Conservation (phyloP, 2,888 invertebrate genomes). For the Nemurella pictetii region DNA sequence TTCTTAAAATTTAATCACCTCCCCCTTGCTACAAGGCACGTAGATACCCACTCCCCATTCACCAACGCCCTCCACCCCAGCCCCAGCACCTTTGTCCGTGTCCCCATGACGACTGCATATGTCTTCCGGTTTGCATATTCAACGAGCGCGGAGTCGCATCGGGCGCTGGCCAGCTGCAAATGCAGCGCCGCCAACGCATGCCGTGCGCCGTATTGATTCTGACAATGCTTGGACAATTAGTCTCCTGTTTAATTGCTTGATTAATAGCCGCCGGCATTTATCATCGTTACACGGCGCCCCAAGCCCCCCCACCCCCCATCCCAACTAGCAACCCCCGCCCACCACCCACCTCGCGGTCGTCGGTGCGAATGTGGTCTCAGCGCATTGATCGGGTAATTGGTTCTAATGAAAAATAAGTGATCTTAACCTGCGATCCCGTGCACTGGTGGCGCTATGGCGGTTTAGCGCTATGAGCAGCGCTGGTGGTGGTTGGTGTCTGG, state of each 20-base stretch:
- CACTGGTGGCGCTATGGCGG: background rate
- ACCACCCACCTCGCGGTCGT: background rate
- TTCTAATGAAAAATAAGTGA: conserved; percentile 23
- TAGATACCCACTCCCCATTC: no score
- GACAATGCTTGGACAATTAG: conserved; percentile 23
- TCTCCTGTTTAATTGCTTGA: conserved; percentile 24
- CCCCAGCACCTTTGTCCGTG: background rate
- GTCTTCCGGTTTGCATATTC: background rate
- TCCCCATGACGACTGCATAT: background rate
- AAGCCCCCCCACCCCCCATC: background rate
- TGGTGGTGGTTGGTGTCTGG: background rate
- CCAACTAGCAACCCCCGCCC: background rate
- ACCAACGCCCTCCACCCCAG: no score
- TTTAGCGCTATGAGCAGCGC: no score
- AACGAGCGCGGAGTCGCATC: background rate
- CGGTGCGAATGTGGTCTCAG: background rate
- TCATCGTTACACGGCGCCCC: conserved; percentile 20
- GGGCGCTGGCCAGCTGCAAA: background rate
- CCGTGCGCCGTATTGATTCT: conserved; percentile 21
- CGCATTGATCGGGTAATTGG: conserved; percentile 2
- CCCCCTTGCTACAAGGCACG: no score
- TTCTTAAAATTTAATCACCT: no score
- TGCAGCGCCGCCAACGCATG: background rate
- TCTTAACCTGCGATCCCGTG: background rate
- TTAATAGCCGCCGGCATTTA: conserved; percentile 20